Evolutionary conservation across 2,113 vertebrate genomes (phyloP).

Genomic region (Sinocyclocheilus maitianheensis): DNA sequence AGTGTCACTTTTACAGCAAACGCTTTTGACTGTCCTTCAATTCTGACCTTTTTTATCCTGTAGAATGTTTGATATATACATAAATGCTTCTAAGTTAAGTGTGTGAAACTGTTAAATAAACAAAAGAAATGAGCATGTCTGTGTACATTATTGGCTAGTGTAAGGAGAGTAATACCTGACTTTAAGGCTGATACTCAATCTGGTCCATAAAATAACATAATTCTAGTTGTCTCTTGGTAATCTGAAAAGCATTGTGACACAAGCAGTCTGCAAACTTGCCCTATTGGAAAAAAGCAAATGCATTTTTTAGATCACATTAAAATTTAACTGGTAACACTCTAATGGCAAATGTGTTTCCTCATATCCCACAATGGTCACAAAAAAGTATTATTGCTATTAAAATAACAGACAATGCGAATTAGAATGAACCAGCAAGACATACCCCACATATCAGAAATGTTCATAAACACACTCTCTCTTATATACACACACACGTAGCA

Average conservation of each 20-base stretch:
- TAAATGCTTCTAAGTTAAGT: not conserved
- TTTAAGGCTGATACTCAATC: slow-evolving; percentile 56
- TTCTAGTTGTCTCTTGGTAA: not conserved
- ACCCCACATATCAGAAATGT: too few relatives aligned
- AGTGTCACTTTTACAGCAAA: not conserved
- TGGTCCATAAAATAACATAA: not conserved
- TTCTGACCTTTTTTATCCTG: slow-evolving; percentile 15
- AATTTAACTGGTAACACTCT: slow-evolving; percentile 12
- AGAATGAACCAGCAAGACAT: not conserved
- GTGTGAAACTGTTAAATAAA: slow-evolving; percentile 19
- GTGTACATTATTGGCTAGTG: slow-evolving; percentile 12
- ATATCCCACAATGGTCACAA: not conserved
- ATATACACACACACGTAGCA: not conserved
- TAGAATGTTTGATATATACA: not conserved
- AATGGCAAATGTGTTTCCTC: not conserved
- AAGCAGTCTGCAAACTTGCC: slow-evolving; percentile 4
- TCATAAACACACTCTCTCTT: not conserved
- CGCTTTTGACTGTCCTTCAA: not conserved
- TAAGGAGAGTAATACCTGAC: slow-evolving; percentile 57
- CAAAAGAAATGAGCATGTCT: not conserved
- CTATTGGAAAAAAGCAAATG: not conserved
- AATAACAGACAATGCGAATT: slow-evolving; percentile 5
- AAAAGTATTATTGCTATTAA: slow-evolving; percentile 47
- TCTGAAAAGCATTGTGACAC: slow-evolving; percentile 20
- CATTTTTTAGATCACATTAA: not conserved